Percentiles rank a stretch among this genome's conserved stretches.
Evolutionary conservation across 2,113 vertebrate genomes (phyloP).

Genomic region (Merops nubicus): DNA sequence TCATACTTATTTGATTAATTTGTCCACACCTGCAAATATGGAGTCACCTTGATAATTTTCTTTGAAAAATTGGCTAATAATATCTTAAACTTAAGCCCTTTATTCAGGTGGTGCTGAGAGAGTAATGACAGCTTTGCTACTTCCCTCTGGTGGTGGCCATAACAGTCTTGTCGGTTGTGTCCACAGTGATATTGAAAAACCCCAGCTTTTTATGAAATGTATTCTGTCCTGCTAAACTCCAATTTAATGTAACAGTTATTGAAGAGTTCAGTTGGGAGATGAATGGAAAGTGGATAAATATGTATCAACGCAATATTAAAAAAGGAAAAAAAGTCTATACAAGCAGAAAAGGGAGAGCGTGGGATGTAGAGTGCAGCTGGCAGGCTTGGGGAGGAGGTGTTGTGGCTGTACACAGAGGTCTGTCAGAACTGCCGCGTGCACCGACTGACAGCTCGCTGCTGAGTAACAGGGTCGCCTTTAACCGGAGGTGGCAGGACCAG

Average conservation of each 20-base stretch:
- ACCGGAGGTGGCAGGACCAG: rapidly evolving
- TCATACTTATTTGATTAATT: neutral
- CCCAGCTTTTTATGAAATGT: neutral
- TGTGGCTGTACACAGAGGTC: rapidly evolving
- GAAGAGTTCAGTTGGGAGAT: neutral
- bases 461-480: no score
- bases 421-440: rapidly evolving
- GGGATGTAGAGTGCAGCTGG: rapidly evolving
- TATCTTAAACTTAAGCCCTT: neutral
- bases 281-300: neutral
- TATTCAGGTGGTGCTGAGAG: neutral
- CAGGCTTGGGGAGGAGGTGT: neutral
- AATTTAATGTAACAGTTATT: neutral
- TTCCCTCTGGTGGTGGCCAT: neutral
- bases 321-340: neutral
- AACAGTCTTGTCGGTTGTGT: neutral
- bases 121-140: neutral
- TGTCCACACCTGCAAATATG: neutral
- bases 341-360: neutral
- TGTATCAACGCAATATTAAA: no score
- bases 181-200: neutral
- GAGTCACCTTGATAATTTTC: neutral
- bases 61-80: neutral
- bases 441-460: rapidly evolving
- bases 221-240: neutral